Conservation (phyloP, 2,888 invertebrate genomes). For the Mantis religiosa region DNA sequence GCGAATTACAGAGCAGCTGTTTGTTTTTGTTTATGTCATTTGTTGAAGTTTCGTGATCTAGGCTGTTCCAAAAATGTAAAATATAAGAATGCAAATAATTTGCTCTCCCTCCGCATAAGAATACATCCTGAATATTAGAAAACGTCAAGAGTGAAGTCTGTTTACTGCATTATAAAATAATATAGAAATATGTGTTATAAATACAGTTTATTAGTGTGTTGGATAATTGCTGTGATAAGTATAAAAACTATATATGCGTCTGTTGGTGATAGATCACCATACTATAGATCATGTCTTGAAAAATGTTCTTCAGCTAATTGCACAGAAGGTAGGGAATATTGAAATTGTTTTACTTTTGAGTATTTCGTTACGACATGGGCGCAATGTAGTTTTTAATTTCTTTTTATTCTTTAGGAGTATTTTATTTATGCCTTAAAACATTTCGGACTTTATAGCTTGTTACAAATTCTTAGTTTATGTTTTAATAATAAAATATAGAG, state of each 20-base stretch:
- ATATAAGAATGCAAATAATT: not conserved
- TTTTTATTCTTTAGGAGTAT: not conserved
- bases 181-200: not conserved
- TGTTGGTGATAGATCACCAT: conserved; percentile 49
- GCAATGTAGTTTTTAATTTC: not conserved
- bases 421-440: no score
- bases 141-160: not conserved
- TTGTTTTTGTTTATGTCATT: not conserved
- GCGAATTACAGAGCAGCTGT: not conserved
- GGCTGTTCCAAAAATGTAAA: not conserved
- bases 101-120: not conserved
- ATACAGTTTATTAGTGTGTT: not conserved
- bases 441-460: no score
- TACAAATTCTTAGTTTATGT: no score
- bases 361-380: no score
- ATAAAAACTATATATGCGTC: conserved; percentile 37
- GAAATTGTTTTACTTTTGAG: no score
- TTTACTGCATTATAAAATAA: not conserved
- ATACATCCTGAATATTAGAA: not conserved
- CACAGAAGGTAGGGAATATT: conserved; percentile 41
- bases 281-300: conserved; percentile 48
- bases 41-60: not conserved
- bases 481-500: no score
- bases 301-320: conserved; percentile 48
- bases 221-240: not conserved